Base-by-base conservation (phyloP, 2,888 invertebrate genomes). In the Plusia festucae region DNA sequence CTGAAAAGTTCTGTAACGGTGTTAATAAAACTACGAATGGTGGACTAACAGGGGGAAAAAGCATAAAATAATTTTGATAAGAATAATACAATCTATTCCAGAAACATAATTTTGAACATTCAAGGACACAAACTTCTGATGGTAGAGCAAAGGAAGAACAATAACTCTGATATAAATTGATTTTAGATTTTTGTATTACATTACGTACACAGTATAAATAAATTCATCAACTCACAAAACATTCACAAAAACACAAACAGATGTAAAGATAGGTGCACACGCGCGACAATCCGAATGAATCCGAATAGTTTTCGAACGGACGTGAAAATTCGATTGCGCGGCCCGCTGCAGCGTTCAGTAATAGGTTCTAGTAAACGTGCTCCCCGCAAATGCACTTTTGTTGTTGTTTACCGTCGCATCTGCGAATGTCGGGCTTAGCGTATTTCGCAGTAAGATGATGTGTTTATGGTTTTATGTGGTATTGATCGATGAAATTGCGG, bases 261-360 rank as follows among this genome's bases (percentile, higher is more conserved):
- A 34, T 59, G 30, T 65, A 73, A 70, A 64, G 73, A 65, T 69
- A 53, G n/a, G 65, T 63, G 24, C 74, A 76, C 75, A 61, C 63
- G 65, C 68, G 68, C 63, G 58, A 53, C 61, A 65, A 73, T 70
- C 66, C 71, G 68, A 67, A 70, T 58, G 61, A 55, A 74, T 77
- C 68, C 76, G 62, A 84, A 85, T 84, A 84, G 84, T 81, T 82
- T 84, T 81, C 79, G 70, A 79, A 70, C 63, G 71, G 60, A 78
- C 68, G 79, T 75, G 80, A 79, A 85, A 87, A 87, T 85, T 86
- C 85, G 84, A 87, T 87, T 86, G 82, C 75, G 83, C 75, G 78
- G 81, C 78, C 73, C 80, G 73, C 56, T 56, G 73, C 70, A 68
- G 74, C 73, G 70, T 81, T 76, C 74, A 65, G 68, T 79, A 70